Evolutionary conservation across 2,797 vertebrate genomes (phyloP), one percentile per base, ranked within the genome.

Genomic region (Gymnodraco acuticeps): DNA sequence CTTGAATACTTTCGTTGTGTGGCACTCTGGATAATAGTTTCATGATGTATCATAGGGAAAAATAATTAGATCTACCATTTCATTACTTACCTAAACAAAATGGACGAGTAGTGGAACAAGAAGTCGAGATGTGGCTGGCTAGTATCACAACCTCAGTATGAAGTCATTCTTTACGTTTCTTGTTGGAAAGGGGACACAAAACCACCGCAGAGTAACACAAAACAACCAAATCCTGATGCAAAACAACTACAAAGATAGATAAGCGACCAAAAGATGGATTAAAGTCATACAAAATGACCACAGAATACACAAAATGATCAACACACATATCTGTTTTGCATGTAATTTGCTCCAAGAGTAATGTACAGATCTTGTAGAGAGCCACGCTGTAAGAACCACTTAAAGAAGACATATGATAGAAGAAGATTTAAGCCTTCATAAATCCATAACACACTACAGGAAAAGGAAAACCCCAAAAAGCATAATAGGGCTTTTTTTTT

Each of bases 31-130:
- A 31, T 64, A 68, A 50, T 53, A 72, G 60, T 61, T 63, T 43
- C 38, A 61, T 59, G 60, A 64, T 59, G 60, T 50, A 27, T 80
- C 73, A 74, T 13, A 54, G n/a, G 6, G 81, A 78, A 67, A 87
- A 80, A 87, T 71, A 84, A 84, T 85, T 66, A 74, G 33, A 76
- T 75, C 59, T 74, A 38, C 60, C 41, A 50, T 69, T 20, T 56
- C 31, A 83, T 68, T 71, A 42, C 74, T 70, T 52, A 19, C 31
- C 56, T 71, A 1, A 64, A 58, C 46, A 72, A n/a, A 75, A 33
- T 33, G 33, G 33, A 51, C 69, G 27, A 55, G 58, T 14, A 11
- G 50, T 38, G 43, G 50, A 27, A 14, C 20, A 42, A 48, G 27
- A 70, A 52, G 2, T 13, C 19, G 48, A 52, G 38, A 56, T 48